Conservation (phyloP, 2,888 invertebrate species). For the Ecliptopera silaceata region DNA sequence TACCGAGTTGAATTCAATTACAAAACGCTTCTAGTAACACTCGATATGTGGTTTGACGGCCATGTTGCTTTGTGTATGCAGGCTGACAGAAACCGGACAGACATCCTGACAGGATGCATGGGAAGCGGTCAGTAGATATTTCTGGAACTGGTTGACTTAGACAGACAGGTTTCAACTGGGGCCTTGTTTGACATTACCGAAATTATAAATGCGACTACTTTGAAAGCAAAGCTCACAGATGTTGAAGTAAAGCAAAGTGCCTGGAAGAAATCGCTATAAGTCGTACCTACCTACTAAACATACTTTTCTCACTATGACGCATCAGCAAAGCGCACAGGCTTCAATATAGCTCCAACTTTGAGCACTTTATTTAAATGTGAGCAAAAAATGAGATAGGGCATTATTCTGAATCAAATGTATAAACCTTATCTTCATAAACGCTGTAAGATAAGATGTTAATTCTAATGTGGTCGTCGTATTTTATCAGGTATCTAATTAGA, state of each 20-base stretch:
- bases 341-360: too few relatives aligned
- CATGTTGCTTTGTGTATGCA: conserved; percentile 23
- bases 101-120: conserved; percentile 44
- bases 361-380: too few relatives aligned
- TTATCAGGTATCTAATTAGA: conserved; percentile 7
- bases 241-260: too few relatives aligned
- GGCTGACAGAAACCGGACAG: conserved; percentile 46
- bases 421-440: not conserved
- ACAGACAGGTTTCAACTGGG: too few relatives aligned
- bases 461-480: conserved; percentile 7
- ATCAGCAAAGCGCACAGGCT: too few relatives aligned
- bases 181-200: too few relatives aligned
- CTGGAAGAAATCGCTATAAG: too few relatives aligned
- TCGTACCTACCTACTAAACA: too few relatives aligned
- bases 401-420: not conserved
- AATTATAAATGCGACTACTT: too few relatives aligned
- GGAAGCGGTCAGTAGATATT: conserved; percentile 15
- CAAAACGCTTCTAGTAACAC: conserved; percentile 31
- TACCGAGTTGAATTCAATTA: conserved; percentile 33
- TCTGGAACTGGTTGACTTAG: conserved; percentile 19
- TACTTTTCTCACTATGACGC: too few relatives aligned
- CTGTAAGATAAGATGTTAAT: conserved; percentile 11
- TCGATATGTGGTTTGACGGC: conserved; percentile 9
- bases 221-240: too few relatives aligned
- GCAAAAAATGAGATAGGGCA: not conserved